Conservation (phyloP, 1,140 invertebrate species). For the Pseudomyrmex flavicornis region DNA sequence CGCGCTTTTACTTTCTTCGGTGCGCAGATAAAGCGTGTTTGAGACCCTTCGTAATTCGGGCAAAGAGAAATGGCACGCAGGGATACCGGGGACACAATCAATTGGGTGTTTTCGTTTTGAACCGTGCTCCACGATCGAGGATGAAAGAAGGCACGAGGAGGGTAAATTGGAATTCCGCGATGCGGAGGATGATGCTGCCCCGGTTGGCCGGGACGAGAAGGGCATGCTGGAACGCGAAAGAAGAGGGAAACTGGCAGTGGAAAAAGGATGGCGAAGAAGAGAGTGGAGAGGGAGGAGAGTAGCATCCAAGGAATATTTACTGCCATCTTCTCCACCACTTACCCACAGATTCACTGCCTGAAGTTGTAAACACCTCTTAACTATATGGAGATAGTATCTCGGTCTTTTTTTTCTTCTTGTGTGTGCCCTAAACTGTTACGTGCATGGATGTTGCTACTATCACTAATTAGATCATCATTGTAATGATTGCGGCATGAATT, state of each 20-base stretch:
- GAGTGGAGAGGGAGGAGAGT: slow-evolving; percentile 66
- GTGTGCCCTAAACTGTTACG: slow-evolving; percentile 71
- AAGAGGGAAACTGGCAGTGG: slow-evolving; percentile 55
- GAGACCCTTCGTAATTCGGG: slow-evolving; percentile 34
- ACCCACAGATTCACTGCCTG: slow-evolving; percentile 84
- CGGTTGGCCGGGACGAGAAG: slow-evolving; percentile 57
- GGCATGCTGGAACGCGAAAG: slow-evolving; percentile 60
- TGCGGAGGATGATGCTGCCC: slow-evolving; percentile 74
- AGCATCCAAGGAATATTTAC: slow-evolving; percentile 84
- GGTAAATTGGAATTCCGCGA: slow-evolving; percentile 84
- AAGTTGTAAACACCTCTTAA: slow-evolving; percentile 86
- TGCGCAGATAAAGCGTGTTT: background rate
- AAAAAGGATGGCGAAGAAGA: slow-evolving; percentile 61
- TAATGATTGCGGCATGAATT: slow-evolving; percentile 37
- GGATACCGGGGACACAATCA: slow-evolving; percentile 74
- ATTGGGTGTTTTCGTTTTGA: slow-evolving; percentile 81
- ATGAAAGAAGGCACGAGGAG: slow-evolving; percentile 72
- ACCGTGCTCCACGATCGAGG: slow-evolving; percentile 64
- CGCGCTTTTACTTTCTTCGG: background rate
- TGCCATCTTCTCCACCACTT: slow-evolving; percentile 85
- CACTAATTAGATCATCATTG: slow-evolving; percentile 70
- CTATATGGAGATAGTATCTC: slow-evolving; percentile 84
- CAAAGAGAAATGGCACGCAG: slow-evolving; percentile 59
- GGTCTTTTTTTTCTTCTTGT: slow-evolving; percentile 73
- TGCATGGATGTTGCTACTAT: slow-evolving; percentile 64